These are phyloP conservation scores for Pachyuromys duprasi DNA, from an alignment of 2,797 vertebrate species.

Conservation along the genomic window DNA sequence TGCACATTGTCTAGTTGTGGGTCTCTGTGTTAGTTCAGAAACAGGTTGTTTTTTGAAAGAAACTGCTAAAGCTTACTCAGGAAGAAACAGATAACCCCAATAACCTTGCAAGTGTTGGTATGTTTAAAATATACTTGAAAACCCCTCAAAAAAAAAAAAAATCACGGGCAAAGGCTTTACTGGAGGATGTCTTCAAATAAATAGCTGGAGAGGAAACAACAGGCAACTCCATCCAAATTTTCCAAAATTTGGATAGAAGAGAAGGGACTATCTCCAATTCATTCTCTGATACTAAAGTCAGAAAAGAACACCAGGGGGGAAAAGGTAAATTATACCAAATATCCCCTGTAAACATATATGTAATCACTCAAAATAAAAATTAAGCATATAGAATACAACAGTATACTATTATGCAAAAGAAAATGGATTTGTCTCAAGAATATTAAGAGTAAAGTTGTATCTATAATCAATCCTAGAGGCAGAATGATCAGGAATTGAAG, in stretches of 20 bases:
- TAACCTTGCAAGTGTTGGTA: not conserved
- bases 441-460: not conserved
- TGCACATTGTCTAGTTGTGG: not conserved
- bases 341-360: not conserved
- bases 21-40: not conserved
- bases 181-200: conserved; percentile 45
- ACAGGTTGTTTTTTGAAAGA: conserved; percentile 42
- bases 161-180: not conserved
- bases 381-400: conserved; percentile 10
- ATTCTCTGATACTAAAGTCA: conserved; percentile 27
- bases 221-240: conserved; percentile 13
- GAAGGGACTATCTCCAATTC: not conserved
- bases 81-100: not conserved
- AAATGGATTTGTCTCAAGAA: conserved; percentile 31
- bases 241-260: conserved; percentile 8
- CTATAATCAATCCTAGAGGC: not conserved
- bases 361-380: conserved; percentile 30
- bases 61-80: conserved; percentile 28
- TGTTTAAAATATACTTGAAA: conserved; percentile 36
- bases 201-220: conserved; percentile 16
- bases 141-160: conserved; percentile 20
- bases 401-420: not conserved
- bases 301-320: not conserved
- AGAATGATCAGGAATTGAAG: not conserved
- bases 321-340: conserved; percentile 43